Conservation (phyloP, 2,113 vertebrate genomes). For the Speoplatyrhinus poulsoni region DNA sequence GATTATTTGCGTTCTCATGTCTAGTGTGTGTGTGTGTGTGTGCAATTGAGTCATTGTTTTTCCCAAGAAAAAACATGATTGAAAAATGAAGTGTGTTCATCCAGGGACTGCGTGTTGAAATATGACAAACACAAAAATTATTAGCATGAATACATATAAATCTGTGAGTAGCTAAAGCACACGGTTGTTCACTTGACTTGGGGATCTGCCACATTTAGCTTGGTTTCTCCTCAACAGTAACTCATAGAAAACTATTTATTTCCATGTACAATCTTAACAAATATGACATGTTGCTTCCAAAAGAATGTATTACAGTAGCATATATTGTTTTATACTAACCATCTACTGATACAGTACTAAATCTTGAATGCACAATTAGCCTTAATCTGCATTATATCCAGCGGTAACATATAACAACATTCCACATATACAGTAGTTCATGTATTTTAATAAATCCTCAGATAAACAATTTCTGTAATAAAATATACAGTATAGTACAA, state of each 20-base stretch:
- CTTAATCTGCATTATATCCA: not conserved
- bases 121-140: constrained; percentile 50
- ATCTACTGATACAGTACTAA: too few species aligned
- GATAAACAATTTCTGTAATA: not conserved
- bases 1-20: not conserved
- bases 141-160: constrained; percentile 51
- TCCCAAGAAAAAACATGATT: too few species aligned
- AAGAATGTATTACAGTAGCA: too few species aligned
- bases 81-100: constrained; percentile 9
- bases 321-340: too few species aligned
- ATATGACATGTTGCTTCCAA: too few species aligned
- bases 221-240: too few species aligned
- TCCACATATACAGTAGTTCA: too few species aligned
- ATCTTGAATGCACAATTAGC: too few species aligned
- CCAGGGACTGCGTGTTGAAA: constrained; percentile 44
- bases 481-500: not conserved
- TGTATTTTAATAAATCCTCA: not conserved
- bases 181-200: too few species aligned
- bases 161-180: not conserved
- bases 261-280: too few species aligned
- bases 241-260: too few species aligned
- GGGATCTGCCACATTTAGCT: too few species aligned
- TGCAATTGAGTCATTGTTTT: not conserved
- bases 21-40: not conserved
- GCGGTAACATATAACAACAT: not conserved